Evolutionary conservation across 2,888 invertebrate species (phyloP).

Genomic region (Antheraea yamamai): DNA sequence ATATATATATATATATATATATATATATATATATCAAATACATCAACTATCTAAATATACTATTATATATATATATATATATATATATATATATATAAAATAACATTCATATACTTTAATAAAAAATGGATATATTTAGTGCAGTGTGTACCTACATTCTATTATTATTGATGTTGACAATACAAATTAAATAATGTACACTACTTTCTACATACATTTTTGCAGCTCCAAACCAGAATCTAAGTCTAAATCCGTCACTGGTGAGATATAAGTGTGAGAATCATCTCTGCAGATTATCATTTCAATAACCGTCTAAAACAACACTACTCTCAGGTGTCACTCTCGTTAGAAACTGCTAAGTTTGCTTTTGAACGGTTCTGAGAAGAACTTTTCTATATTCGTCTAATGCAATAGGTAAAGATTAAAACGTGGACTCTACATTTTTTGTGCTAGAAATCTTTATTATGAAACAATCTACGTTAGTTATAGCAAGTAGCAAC

Average conservation of each 20-base stretch:
- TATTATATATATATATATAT: too few species aligned
- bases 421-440: not conserved
- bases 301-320: not conserved
- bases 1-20: too few species aligned
- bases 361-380: not conserved
- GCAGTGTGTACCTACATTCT: too few species aligned
- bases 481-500: not conserved
- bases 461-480: not conserved
- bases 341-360: not conserved
- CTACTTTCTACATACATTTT: not conserved
- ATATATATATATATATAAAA: too few species aligned
- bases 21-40: too few species aligned
- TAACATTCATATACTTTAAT: too few species aligned
- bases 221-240: not conserved
- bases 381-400: not conserved
- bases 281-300: not conserved
- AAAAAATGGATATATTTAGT: not conserved
- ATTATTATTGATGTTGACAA: not conserved
- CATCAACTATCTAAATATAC: too few species aligned
- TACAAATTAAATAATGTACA: not conserved
- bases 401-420: not conserved
- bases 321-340: not conserved
- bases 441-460: not conserved
- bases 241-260: not conserved
- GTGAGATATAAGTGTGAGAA: constrained; percentile 1